phyloP scores from a whole-genome alignment of 2,797 vertebrate species.

The Melanotaenia trifasciata region DNA sequence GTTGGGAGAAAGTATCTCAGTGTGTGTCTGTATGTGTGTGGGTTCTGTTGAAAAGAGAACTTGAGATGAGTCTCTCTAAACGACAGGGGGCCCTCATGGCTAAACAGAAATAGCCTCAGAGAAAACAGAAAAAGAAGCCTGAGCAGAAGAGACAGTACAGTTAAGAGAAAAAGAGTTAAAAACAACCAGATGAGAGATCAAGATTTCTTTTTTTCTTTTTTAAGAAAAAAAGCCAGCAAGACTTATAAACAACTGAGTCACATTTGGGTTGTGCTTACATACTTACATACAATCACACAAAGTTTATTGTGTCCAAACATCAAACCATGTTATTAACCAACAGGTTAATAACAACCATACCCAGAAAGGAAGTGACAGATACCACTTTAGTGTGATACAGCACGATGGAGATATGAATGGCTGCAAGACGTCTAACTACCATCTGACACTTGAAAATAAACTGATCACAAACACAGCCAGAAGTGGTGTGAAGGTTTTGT shows the following conservation, averaged over 20 bases:
- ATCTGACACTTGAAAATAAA: background rate
- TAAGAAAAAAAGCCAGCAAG: conserved; percentile 29
- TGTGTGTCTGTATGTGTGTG: conserved; percentile 24
- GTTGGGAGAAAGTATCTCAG: conserved; percentile 31
- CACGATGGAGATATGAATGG: conserved; percentile 2
- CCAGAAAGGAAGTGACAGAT: background rate
- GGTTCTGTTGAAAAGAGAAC: conserved; percentile 44
- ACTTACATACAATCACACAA: conserved; percentile 13
- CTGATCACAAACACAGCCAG: background rate
- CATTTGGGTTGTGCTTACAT: no score
- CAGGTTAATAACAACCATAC: background rate
- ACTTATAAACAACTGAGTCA: conserved; percentile 60
- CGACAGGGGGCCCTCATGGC: conserved; percentile 61
- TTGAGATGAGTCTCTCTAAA: conserved; percentile 65
- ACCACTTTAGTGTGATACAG: background rate
- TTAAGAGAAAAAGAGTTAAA: conserved; percentile 1
- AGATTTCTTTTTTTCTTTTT: background rate
- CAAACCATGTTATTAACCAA: conserved; percentile 12
- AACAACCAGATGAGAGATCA: background rate
- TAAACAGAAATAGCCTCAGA: conserved; percentile 72
- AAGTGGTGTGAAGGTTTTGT: background rate
- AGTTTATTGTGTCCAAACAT: conserved; percentile 23
- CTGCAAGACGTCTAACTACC: background rate
- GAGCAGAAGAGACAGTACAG: conserved; percentile 25
- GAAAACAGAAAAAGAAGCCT: conserved; percentile 47